Base-by-base conservation (phyloP, 2,113 vertebrate species). In the Myiagra hebetior region DNA sequence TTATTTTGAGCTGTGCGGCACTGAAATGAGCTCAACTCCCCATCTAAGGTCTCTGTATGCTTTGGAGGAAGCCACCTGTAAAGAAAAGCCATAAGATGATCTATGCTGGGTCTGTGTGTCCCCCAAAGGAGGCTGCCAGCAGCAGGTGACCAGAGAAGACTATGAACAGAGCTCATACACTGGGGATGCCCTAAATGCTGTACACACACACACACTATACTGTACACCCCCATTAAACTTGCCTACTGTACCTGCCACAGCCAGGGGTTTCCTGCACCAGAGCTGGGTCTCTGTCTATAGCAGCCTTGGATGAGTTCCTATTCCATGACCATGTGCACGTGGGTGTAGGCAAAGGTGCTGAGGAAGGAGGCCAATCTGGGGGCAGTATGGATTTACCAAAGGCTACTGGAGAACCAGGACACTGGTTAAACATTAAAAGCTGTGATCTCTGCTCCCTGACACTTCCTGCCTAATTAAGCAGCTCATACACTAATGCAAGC, bases 51-150 rank as follows among this genome's bases (percentile, higher is more conserved):
- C 37, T 89, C 62, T 37, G 77, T 84, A 96, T 56, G 76, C 86
- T 96, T 62, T 74, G 97, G 84, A 94, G 69, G 73, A 97, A 93
- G 16, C 94, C 85, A 76, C 91, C 97, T 97, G 95, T 6, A 14
- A 87, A 87, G 57, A 87, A 52, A 84, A 85, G 42, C 47, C 6
- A 0, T 23, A 15, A 57, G 22, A 41, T 3, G 1, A 8, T 41
- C 63, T 50, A 52, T 50, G 42, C 59, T 62, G 49, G 35, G 19
- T 41, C 28, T 18, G 1, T 8, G 26, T 63, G 47, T 39, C 22
- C 31, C 65, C 14, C 76, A 1, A 0, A 11, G 47, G 47, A 35
- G n/a, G 22, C 60, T 82, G 69, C 60, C n/a, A 15, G 10, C 28
- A 68, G 68, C 69, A 78, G 57, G 8, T 53, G 78, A 20, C 59